Base-by-base conservation (phyloP, 1,140 invertebrate species). In the Zaprionus camerounensis region DNA sequence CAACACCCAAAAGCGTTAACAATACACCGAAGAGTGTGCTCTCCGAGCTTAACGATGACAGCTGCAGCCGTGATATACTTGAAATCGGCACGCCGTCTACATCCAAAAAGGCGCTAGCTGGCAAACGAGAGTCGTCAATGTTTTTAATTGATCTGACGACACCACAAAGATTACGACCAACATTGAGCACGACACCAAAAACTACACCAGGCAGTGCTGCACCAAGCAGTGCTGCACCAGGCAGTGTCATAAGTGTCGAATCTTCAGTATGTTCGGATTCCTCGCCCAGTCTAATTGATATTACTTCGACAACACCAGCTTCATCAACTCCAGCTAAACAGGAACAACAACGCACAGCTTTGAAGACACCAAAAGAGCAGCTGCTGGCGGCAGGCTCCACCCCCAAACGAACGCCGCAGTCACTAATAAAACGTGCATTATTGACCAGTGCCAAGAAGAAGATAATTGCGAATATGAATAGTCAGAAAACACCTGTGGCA, bases 101-200 rank as follows among this genome's bases (percentile, higher is more conserved):
- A 22, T 92, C 91, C 5, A 80, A 78, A 13, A 91, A 83, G 55
- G 41, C 66, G 5, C 11, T 65, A 44, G 17, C 59, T 17, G 53
- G 24, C 46, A 71, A 61, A 34, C 75, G 67, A 22, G 71, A 67
- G 41, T 77, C 86, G 1, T 91, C 91, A 5, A 92, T 92, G 91
- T 79, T 68, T 81, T 20, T 92, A 15, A 78, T 92, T 22, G 91
- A 92, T 63, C 58, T 92, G 28, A 92, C 91, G n/a, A 92, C 91
- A 7, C 91, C 91, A 2, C 78, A 74, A n/a, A 77, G 63, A 22
- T 56, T 88, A 4, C 72, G 78, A 9, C 72, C 76, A 1, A 71
- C 28, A 44, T 26, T 74, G 12, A 17, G 65, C 12, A 36, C 13
- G 1, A 74, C 80, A 0, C 49, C 46, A n/a, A 85, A 69, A 20